Evolutionary conservation across 1,140 invertebrate genomes (phyloP), one percentile per base, ranked within the genome.

Genomic region (Pollicipes pollicipes): DNA sequence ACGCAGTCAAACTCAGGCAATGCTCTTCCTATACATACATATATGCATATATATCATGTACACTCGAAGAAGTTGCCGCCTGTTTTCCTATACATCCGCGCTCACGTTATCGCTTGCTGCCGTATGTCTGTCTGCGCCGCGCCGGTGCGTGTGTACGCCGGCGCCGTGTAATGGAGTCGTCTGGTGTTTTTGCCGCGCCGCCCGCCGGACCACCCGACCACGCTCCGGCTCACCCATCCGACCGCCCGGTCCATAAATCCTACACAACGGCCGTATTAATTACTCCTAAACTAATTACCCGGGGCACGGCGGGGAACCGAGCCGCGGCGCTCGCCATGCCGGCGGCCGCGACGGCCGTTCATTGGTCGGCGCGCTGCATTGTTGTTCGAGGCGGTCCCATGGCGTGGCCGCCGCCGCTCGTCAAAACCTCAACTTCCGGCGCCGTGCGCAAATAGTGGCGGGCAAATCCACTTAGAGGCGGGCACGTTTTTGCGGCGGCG

Each of bases 281-380:
- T 58, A 58, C 45, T 58, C 45, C 45, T 58, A 58, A 58, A 58
- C 45, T 58, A 58, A 58, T 58, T 58, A 58, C 45, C 45, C 45
- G 45, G 45, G 45, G 45, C 45, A 58, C 24, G 45, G 17, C 45
- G 45, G 45, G 45, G 45, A 58, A 58, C 45, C 13, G 45, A n/a
- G n/a, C n/a, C n/a, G n/a, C n/a, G n/a, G n/a, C n/a, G n/a, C 45
- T 10, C 45, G 45, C 45, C 45, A 58, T 58, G 45, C 45, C 45
- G 45, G 45, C 45, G 45, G n/a, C n/a, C 45, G 45, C 45, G 45
- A 10, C 45, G 45, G 45, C 6, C 45, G 45, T 21, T 58, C 13
- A 58, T 58, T 58, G 45, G 45, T 58, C 10, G 45, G 24, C 45
- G 17, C n/a, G n/a, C n/a, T n/a, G n/a, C n/a, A n/a, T n/a, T n/a